Evolutionary conservation across 2,888 invertebrate genomes (phyloP), one percentile per base, ranked within the genome.

Genomic region (Spisula subtruncata): DNA sequence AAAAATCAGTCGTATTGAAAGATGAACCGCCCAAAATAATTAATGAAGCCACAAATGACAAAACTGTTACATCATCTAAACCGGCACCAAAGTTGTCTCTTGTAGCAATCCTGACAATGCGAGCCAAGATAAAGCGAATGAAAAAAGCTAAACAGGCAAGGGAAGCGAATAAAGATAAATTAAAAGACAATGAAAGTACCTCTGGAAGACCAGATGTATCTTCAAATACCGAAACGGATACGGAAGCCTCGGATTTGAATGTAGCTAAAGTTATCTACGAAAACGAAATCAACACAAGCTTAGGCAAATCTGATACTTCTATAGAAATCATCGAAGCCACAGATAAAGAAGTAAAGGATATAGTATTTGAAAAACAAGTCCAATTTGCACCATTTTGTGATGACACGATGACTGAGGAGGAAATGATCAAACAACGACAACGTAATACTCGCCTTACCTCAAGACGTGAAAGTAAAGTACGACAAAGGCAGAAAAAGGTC

Each of bases 401-500:
- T 83, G 93, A 95, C 29, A 92, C 93, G 18, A 90, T 95, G 46
- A 92, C 95, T 20, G 93, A 94, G 41, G 95, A 95, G 80, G 95
- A 95, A 83, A 93, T 94, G 14, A 91, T 92, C 0, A 91, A 94
- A 54, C 87, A 93, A 80, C 86, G 91, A 25, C 92, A 92, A n/a
- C 85, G 90, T 25, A 90, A 93, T 32, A 92, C 92, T 12, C 82
- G 94, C 5, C 83, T 95, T 14, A 92, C 94, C 0, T 89, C 90
- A 14, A 89, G 96, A n/a, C 89, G 96, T n/a, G 95, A 95, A 90
- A 96, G 95, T 85, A 95, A 95, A 29, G 92, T 94, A 18, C 90
- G 95, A 29, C 95, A 96, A 79, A 92, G 95, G 87, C 94, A 95
- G 32, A 93, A 94, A 89, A 95, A 96, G 81, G 95, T 96, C 20